Conservation (phyloP, 2,888 invertebrate species). For the Dromius quadrimaculatus region DNA sequence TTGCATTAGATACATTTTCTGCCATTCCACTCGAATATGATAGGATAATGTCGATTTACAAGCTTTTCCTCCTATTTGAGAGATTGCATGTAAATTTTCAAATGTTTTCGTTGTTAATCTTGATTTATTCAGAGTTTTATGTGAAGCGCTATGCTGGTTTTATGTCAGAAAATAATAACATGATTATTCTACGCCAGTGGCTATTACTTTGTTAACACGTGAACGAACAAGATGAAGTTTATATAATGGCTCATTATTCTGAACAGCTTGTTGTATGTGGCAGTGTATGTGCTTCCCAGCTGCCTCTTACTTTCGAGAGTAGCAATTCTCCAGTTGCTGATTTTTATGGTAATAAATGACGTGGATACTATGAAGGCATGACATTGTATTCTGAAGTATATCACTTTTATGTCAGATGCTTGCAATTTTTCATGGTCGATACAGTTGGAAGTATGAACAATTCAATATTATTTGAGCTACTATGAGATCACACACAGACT, state of each 20-base stretch:
- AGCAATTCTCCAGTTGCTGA: background rate
- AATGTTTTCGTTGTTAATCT: slow-evolving; percentile 1
- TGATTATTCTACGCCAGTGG: slow-evolving; percentile 17
- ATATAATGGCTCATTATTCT: slow-evolving; percentile 26
- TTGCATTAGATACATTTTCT: too few species aligned
- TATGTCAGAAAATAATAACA: slow-evolving; percentile 23
- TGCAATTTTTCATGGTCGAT: too few species aligned
- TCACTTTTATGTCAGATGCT: too few species aligned
- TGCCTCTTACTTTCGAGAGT: slow-evolving; percentile 2
- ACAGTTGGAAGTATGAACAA: too few species aligned
- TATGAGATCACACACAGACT: too few species aligned
- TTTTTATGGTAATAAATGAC: background rate
- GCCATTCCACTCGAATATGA: too few species aligned
- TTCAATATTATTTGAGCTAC: too few species aligned
- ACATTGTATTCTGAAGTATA: too few species aligned
- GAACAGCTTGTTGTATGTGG: background rate
- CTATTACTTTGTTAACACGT: slow-evolving; percentile 18
- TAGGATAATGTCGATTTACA: too few species aligned
- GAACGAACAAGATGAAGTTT: slow-evolving; percentile 15
- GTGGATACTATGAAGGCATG: background rate
- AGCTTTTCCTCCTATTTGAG: too few species aligned
- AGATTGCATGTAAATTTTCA: slow-evolving; percentile 26
- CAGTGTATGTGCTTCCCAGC: slow-evolving; percentile 2
- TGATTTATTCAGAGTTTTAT: slow-evolving; percentile 16
- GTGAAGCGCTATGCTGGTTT: slow-evolving; percentile 12